phyloP scores from a whole-genome alignment of 2,888 invertebrate genomes.

The Drosophila kuntzei region DNA sequence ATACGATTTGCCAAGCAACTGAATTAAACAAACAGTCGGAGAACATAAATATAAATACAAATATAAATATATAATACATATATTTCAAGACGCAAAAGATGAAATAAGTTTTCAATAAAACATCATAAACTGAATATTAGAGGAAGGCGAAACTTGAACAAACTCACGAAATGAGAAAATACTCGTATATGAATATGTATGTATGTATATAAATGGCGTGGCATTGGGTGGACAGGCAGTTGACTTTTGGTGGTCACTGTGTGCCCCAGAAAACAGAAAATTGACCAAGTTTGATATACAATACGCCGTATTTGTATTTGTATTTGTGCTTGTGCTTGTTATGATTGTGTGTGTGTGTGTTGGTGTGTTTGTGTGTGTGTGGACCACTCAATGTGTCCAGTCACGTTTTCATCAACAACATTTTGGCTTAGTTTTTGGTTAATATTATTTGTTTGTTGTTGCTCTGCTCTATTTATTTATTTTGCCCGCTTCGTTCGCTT shows the following conservation, averaged over 20 bases:
- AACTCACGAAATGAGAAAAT: slow-evolving; percentile 40
- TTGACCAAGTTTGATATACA: slow-evolving; percentile 36
- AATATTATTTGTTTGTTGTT: slow-evolving; percentile 72
- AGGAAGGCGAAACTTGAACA: slow-evolving; percentile 27
- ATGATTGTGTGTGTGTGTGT: slow-evolving; percentile 33
- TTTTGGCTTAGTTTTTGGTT: slow-evolving; percentile 76
- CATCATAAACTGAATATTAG: slow-evolving; percentile 34
- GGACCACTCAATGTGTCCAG: slow-evolving; percentile 65
- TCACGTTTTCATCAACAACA: slow-evolving; percentile 74
- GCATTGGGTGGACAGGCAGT: slow-evolving; percentile 15
- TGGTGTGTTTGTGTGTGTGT: slow-evolving; percentile 28
- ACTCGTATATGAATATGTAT: slow-evolving; percentile 15
- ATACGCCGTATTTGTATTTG: slow-evolving; percentile 12
- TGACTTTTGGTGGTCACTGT: slow-evolving; percentile 57
- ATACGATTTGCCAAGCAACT: slow-evolving; percentile 15
- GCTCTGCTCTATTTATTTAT: slow-evolving; percentile 65
- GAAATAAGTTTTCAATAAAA: slow-evolving; percentile 51
- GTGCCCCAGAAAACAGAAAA: slow-evolving; percentile 33
- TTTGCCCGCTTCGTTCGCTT: slow-evolving; percentile 54
- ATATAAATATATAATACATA: not conserved
- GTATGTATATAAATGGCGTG: slow-evolving; percentile 21
- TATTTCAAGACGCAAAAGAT: slow-evolving; percentile 15
- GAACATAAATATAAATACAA: not conserved
- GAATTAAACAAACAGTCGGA: slow-evolving; percentile 31
- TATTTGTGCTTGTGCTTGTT: slow-evolving; percentile 14